Evolutionary conservation across 2,888 invertebrate genomes (phyloP).

Genomic region (Glaucopsyche alexis): DNA sequence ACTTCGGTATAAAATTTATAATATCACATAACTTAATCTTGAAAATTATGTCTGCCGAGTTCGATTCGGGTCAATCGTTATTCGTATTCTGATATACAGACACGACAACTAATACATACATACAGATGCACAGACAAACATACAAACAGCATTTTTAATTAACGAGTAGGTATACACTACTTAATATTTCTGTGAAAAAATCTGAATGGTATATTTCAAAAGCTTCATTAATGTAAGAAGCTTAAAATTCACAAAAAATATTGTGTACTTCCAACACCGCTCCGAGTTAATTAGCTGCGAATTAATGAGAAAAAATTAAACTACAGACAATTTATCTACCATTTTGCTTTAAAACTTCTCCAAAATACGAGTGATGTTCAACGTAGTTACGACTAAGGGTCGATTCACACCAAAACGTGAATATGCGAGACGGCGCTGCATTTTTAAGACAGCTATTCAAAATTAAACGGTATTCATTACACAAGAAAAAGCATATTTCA

Average conservation of each 20-base stretch:
- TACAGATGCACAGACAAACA: neutral
- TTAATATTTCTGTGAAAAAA: neutral
- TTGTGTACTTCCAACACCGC: neutral
- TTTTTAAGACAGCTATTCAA: no score
- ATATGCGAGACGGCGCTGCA: no score
- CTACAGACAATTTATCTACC: neutral
- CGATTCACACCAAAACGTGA: no score
- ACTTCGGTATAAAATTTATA: no score
- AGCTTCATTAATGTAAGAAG: neutral
- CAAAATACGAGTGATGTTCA: no score
- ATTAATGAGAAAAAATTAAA: neutral
- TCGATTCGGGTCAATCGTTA: no score
- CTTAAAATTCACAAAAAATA: constrained; percentile 7
- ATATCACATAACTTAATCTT: no score
- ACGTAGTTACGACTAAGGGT: no score
- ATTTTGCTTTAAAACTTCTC: neutral
- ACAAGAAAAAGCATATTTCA: no score
- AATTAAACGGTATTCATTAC: no score
- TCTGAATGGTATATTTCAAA: neutral
- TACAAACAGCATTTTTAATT: neutral
- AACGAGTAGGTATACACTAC: neutral
- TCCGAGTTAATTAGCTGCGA: neutral
- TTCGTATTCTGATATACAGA: no score
- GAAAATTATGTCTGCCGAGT: no score
- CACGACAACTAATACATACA: neutral